Percentiles rank a stretch among this genome's conserved stretches.
Evolutionary conservation across 2,797 vertebrate species (phyloP).

Genomic region (Phalanger gymnotis): DNA sequence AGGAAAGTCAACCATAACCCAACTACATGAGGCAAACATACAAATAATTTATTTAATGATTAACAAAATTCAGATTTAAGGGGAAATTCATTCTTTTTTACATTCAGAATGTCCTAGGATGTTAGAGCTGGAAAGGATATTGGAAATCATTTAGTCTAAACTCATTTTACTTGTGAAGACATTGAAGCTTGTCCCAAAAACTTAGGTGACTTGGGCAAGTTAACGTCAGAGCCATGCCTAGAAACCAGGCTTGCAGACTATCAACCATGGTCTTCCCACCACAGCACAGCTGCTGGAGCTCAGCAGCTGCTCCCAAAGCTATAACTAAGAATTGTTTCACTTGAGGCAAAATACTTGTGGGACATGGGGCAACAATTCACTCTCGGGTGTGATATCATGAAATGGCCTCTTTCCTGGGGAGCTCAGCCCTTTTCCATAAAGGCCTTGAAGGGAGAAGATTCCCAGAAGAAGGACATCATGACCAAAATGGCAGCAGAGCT

Average conservation of each 20-base stretch:
- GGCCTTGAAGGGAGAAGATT: not conserved
- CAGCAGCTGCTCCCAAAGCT: not conserved
- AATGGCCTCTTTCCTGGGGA: not conserved
- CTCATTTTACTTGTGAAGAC: not conserved
- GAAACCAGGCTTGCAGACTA: not conserved
- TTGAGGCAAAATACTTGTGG: not conserved
- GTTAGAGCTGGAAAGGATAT: conserved; percentile 1
- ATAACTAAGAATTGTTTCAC: not conserved
- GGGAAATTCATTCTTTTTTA: not conserved
- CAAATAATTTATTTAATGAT: not conserved
- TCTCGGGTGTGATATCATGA: not conserved
- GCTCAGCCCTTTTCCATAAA: not conserved
- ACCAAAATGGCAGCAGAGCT: not conserved
- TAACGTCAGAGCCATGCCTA: not conserved
- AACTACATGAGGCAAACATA: not conserved
- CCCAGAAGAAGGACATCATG: not conserved
- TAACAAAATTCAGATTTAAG: not conserved
- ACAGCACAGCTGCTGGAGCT: not conserved
- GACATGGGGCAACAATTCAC: not conserved
- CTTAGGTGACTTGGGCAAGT: not conserved
- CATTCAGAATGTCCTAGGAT: conserved; percentile 3
- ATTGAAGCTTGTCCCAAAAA: not conserved
- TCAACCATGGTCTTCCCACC: not conserved
- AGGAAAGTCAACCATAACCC: not conserved
- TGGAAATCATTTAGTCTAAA: not conserved